Base-by-base conservation (phyloP, 2,113 vertebrate genomes). In the Phyllopteryx taeniolatus region DNA sequence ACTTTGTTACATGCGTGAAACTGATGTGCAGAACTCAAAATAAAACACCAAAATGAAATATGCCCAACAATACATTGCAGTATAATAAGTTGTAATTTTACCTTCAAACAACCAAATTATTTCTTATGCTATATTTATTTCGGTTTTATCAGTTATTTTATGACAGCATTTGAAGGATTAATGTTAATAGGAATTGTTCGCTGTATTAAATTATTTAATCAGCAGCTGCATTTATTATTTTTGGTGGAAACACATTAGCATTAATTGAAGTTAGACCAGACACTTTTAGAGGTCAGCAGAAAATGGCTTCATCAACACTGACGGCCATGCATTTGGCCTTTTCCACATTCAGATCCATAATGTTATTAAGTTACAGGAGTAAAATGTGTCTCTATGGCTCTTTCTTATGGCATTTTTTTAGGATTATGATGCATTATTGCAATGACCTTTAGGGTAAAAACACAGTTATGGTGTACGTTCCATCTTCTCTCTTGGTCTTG, bases 221-320 rank as follows among this genome's bases (percentile, higher is more conserved):
- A 67, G 56, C 73, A 73, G 35, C 42, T n/a, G 17, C 57, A 77
- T 75, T 72, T n/a, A 46, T 59, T 42, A 42, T 35, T 67, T 68
- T 14, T 59, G 67, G 5, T 66, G 67, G 33, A 35, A 70, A 61
- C 20, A 20, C 59, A 61, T 35, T 47, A 65, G 20, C 13, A 76
- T 47, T 54, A 46, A 78, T 43, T 74, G 49, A 64, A 78, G 79
- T 63, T 2, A 72, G 53, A 75, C 49, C 56, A 39, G 0, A 33
- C 66, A 67, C 47, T 19, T 51, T 56, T 35, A 42, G 13, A 53
- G 20, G 65, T 76, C 54, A 72, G 22, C 67, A 73, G 35, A 68
- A 76, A 61, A 79, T 70, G 44, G 53, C 62, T 72, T 47, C 46
- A 82, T 83, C 49, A 71, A 72, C 82, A 74, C 35, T n/a, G 11